Evolutionary conservation across 2,113 vertebrate genomes (phyloP).

Genomic region (Apteryx owenii): DNA sequence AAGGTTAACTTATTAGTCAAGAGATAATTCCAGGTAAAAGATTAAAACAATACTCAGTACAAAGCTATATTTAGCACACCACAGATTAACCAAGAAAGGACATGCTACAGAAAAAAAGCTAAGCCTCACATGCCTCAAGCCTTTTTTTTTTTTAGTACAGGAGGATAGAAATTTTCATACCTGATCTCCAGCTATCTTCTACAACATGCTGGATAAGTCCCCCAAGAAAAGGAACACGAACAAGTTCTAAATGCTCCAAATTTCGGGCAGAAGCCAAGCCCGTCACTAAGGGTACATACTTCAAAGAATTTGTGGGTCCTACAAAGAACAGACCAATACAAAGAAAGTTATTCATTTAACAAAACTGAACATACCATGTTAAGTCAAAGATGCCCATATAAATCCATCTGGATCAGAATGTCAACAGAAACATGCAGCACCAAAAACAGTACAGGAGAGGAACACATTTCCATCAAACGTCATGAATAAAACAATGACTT

Average conservation of each 20-base stretch:
- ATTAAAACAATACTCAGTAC: background rate
- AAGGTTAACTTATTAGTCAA: background rate
- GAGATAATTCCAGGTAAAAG: background rate
- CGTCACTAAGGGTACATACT: conserved; percentile 97
- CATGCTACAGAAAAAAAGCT: background rate
- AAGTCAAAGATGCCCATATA: background rate
- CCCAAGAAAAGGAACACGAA: conserved; percentile 97
- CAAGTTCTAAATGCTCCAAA: conserved; percentile 95
- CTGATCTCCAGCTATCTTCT: conserved; percentile 99
- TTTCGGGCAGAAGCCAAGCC: conserved; percentile 95
- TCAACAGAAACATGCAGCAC: background rate
- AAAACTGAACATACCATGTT: rapidly evolving
- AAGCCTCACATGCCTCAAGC: background rate
- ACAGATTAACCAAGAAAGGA: background rate
- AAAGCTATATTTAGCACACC: background rate
- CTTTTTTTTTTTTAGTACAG: background rate
- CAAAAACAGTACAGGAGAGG: background rate
- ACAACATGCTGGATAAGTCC: conserved; percentile 98
- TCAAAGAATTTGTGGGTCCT: conserved; percentile 98
- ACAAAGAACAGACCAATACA: background rate
- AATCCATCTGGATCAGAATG: background rate
- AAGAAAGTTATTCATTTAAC: background rate
- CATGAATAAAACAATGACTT: background rate
- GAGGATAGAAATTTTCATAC: conserved; percentile 69
- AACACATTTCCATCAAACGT: background rate